These are phyloP conservation scores for Euglossa dilemma DNA, from an alignment of 1,140 invertebrate genomes.

Conservation along the genomic window DNA sequence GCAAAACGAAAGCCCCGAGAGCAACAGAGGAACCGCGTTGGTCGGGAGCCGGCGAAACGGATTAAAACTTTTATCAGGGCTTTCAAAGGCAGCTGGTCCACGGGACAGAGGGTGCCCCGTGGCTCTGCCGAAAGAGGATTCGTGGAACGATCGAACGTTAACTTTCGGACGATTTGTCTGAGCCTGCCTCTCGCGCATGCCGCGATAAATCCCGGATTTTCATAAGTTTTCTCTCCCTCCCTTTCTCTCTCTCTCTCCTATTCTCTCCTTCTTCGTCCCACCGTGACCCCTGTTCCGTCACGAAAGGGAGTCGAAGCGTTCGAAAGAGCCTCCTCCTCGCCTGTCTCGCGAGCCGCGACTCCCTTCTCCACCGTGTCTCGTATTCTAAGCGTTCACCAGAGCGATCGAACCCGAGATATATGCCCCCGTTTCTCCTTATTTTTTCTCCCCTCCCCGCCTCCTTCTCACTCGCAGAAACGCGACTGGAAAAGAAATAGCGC, in stretches of 20 bases:
- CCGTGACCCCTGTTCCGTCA: neutral
- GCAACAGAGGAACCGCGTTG: neutral
- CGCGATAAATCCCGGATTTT: constrained; percentile 74
- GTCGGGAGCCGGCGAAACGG: constrained; percentile 3
- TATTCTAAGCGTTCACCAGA: constrained; percentile 24
- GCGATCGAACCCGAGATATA: constrained; percentile 49
- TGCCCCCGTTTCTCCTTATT: constrained; percentile 30
- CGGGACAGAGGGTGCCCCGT: constrained; percentile 5
- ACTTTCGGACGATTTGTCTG: constrained; percentile 75
- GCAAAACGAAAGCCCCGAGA: too few species aligned
- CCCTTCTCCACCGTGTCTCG: constrained; percentile 3
- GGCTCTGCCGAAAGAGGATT: constrained; percentile 50
- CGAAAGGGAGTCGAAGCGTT: constrained; percentile 3
- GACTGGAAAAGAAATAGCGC: constrained; percentile 43
- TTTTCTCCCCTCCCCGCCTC: constrained; percentile 6
- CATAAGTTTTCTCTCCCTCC: constrained; percentile 64
- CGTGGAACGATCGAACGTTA: constrained; percentile 67
- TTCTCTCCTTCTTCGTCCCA: too few species aligned
- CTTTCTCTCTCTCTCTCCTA: neutral
- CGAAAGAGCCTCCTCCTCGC: constrained; percentile 11
- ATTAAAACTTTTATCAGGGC: constrained; percentile 39
- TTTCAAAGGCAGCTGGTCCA: constrained; percentile 30
- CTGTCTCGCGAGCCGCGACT: neutral
- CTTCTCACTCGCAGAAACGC: constrained; percentile 15
- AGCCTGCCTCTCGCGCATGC: constrained; percentile 51